Evolutionary conservation across 2,888 invertebrate genomes (phyloP).

Genomic region (Coenonympha glycerion): DNA sequence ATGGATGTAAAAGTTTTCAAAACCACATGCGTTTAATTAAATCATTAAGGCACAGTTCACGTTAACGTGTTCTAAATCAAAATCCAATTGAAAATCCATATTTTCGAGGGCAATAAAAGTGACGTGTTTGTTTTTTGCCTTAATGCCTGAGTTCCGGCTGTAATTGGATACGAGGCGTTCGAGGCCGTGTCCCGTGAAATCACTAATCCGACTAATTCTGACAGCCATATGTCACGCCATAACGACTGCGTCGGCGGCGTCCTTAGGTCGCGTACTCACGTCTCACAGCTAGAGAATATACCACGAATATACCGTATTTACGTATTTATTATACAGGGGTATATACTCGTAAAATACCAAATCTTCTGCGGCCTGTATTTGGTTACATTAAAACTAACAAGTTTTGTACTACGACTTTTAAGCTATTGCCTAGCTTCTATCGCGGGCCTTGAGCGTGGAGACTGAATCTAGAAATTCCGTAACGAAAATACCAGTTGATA

Average conservation of each 20-base stretch:
- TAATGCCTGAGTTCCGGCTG: conserved; percentile 60
- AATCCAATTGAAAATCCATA: conserved; percentile 46
- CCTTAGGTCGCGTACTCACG: conserved; percentile 17
- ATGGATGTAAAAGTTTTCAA: too few relatives aligned
- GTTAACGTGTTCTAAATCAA: conserved; percentile 44
- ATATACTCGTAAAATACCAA: too few relatives aligned
- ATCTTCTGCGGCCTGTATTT: too few relatives aligned
- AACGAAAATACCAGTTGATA: too few relatives aligned
- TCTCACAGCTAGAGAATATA: too few relatives aligned
- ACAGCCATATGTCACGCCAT: conserved; percentile 73
- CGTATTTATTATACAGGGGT: too few relatives aligned
- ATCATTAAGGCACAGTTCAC: conserved; percentile 23
- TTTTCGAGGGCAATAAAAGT: conserved; percentile 47
- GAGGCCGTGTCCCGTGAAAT: conserved; percentile 71
- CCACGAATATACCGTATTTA: too few relatives aligned
- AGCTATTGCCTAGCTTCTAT: too few relatives aligned
- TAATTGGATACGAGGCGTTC: conserved; percentile 68
- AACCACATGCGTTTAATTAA: neutral
- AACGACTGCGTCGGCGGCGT: conserved; percentile 55
- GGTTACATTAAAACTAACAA: too few relatives aligned
- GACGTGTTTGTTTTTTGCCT: conserved; percentile 60
- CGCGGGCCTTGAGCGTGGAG: too few relatives aligned
- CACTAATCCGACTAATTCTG: conserved; percentile 75
- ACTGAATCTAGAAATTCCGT: too few relatives aligned
- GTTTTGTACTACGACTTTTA: too few relatives aligned